phyloP scores from a whole-genome alignment of 2,113 vertebrate species.

The Dunckerocampus dactyliophorus region DNA sequence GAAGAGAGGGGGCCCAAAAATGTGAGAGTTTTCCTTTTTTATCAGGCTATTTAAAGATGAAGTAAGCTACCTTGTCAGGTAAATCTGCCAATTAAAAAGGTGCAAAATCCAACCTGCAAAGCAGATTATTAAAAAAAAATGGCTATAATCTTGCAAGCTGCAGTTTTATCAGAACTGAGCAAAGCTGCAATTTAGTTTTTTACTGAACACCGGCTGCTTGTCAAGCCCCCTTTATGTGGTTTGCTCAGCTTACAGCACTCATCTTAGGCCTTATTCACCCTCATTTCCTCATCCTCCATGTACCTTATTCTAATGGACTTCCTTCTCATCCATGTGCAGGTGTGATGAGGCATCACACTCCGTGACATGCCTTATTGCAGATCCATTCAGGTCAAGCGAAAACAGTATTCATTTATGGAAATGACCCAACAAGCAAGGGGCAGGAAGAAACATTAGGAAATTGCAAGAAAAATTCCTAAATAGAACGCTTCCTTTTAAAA shows the following conservation, averaged over 20 bases:
- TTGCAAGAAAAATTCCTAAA: too few relatives aligned
- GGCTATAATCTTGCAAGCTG: not conserved
- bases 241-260: constrained; percentile 47
- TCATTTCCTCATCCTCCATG: constrained; percentile 20
- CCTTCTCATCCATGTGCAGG: constrained; percentile 19
- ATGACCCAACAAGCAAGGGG: not conserved
- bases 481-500: too few relatives aligned
- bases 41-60: constrained; percentile 61
- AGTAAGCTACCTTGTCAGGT: constrained; percentile 53
- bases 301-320: constrained; percentile 23
- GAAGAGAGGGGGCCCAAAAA: constrained; percentile 27
- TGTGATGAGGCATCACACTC: not conserved
- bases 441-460: not conserved
- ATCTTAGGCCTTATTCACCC: constrained; percentile 37
- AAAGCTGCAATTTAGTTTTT: too few relatives aligned
- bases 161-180: too few relatives aligned
- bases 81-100: constrained; percentile 14
- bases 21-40: constrained; percentile 38
- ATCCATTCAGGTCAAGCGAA: constrained; percentile 24
- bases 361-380: constrained; percentile 19
- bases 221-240: too few relatives aligned
- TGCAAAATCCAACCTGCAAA: too few relatives aligned
- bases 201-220: too few relatives aligned
- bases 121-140: too few relatives aligned
- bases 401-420: constrained; percentile 41